Evolutionary conservation across 92 coral and sea anemone genomes (phyloP).

Genomic region (Parazoanthus darwini): DNA sequence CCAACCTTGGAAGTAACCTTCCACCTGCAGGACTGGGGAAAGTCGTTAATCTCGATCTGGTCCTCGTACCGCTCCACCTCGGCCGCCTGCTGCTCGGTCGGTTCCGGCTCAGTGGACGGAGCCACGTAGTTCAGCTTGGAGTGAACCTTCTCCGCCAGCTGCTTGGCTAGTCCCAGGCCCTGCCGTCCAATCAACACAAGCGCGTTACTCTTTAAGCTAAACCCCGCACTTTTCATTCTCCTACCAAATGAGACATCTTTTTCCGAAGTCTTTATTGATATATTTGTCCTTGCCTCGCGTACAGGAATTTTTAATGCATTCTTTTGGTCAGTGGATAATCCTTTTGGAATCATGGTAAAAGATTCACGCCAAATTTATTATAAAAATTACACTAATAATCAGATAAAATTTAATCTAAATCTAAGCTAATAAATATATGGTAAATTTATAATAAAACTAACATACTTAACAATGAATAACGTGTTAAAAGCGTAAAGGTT

Average conservation of each 20-base stretch:
- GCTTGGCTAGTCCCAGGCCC: slow-evolving; percentile 99
- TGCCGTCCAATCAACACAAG: slow-evolving; percentile 12
- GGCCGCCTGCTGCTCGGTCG: slow-evolving; percentile 72
- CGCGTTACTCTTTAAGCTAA: not conserved
- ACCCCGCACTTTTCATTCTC: not conserved
- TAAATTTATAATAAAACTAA: no score
- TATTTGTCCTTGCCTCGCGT: no score
- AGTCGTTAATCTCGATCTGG: slow-evolving; percentile 95
- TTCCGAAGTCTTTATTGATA: not conserved
- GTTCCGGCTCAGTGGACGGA: slow-evolving; percentile 86
- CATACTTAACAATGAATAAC: no score
- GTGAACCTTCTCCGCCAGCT: slow-evolving; percentile 95
- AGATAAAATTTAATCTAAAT: no score
- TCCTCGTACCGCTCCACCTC: slow-evolving; percentile 95
- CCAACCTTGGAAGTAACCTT: slow-evolving; percentile 96
- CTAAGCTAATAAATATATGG: not conserved
- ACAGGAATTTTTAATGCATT: no score
- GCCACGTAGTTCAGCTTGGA: slow-evolving; percentile 91
- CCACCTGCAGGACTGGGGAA: slow-evolving; percentile 98
- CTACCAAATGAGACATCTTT: not conserved
- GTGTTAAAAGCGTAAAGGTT: no score
- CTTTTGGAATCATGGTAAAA: no score
- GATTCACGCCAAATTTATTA: no score
- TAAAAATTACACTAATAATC: no score
- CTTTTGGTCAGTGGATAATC: no score